Evolutionary conservation across 2,113 vertebrate species (phyloP).

Genomic region (Ovibos moschatus): DNA sequence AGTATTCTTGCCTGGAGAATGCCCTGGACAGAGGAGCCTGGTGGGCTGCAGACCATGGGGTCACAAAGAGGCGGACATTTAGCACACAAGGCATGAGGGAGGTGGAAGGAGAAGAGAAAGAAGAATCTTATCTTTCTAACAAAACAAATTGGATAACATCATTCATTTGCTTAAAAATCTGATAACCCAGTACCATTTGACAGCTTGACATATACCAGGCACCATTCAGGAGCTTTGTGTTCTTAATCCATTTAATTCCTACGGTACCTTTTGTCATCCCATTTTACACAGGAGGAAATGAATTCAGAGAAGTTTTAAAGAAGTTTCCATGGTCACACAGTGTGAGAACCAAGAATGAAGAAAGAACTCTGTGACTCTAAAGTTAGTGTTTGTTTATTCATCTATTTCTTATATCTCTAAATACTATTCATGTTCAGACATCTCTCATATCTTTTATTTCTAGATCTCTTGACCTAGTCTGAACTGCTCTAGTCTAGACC

Average conservation of each 20-base stretch:
- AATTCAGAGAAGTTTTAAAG: constrained; percentile 22
- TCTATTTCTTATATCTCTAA: not conserved
- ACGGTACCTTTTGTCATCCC: not conserved
- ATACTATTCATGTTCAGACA: not conserved
- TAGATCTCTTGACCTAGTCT: not conserved
- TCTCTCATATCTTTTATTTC: not conserved
- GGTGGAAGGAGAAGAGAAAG: not conserved
- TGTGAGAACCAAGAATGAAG: not conserved
- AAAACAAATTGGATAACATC: not conserved
- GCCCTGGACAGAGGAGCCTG: not conserved
- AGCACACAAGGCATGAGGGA: not conserved
- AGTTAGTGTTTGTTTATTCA: not conserved
- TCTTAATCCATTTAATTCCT: not conserved
- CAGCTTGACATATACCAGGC: not conserved
- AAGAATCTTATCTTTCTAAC: not conserved
- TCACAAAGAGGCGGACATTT: not conserved
- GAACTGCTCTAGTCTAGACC: not conserved
- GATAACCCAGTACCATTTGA: not conserved
- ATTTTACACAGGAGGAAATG: not conserved
- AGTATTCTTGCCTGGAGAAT: not conserved
- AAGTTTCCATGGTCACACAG: not conserved
- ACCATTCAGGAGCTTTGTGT: not conserved
- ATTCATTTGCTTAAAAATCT: not conserved
- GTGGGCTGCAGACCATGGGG: not conserved
- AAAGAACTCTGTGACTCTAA: not conserved